These are phyloP conservation scores for Incurvaria masculella DNA, from an alignment of 2,888 invertebrate species.

Conservation along the genomic window DNA sequence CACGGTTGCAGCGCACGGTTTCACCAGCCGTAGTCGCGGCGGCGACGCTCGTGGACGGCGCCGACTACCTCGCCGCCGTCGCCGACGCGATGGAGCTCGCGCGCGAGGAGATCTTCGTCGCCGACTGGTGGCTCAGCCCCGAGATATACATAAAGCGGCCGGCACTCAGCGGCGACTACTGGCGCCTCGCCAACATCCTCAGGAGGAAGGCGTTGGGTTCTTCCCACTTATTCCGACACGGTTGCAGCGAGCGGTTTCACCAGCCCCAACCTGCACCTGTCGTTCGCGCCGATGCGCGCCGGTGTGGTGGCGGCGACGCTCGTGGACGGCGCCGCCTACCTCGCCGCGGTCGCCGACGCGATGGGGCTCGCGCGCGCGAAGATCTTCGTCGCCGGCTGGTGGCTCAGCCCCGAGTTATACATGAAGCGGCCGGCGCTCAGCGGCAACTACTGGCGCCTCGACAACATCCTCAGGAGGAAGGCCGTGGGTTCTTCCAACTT, in stretches of 20 bases:
- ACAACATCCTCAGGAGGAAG: constrained; percentile 80
- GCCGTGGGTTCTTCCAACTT: constrained; percentile 62
- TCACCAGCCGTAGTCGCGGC: too few species aligned
- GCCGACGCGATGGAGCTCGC: constrained; percentile 91
- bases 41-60: constrained; percentile 93
- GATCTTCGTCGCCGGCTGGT: constrained; percentile 99
- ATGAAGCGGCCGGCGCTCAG: constrained; percentile 83
- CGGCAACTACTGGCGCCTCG: constrained; percentile 86
- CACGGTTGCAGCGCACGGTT: not conserved
- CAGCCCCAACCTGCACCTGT: constrained; percentile 77
- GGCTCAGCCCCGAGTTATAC: constrained; percentile 96
- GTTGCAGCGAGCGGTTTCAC: constrained; percentile 72
- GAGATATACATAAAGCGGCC: constrained; percentile 94
- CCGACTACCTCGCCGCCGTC: constrained; percentile 81
- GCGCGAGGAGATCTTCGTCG: constrained; percentile 94
- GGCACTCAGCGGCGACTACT: constrained; percentile 75
- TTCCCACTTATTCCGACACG: constrained; percentile 2
- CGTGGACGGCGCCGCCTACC: constrained; percentile 85
- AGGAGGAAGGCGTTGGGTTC: constrained; percentile 82
- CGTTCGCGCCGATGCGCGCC: constrained; percentile 82
- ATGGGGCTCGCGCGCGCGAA: constrained; percentile 90
- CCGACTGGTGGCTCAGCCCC: constrained; percentile 99
- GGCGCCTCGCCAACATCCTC: constrained; percentile 84
- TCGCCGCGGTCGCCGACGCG: constrained; percentile 87
- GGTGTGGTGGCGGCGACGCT: constrained; percentile 75